Evolutionary conservation across 2,113 vertebrate species (phyloP), one percentile per base, ranked within the genome.

Genomic region (Muntiacus reevesi): DNA sequence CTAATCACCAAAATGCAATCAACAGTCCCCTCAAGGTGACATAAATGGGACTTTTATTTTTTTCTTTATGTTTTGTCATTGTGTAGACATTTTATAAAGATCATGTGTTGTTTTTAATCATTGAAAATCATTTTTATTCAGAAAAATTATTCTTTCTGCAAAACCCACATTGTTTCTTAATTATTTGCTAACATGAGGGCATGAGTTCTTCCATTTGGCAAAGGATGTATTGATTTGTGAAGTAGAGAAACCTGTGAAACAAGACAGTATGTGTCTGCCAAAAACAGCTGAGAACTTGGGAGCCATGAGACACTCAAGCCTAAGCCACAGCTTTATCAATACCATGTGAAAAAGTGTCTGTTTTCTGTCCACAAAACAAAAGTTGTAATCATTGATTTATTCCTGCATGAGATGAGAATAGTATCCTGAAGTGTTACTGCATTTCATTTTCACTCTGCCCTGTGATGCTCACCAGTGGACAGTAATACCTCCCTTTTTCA

Each of bases 71-170:
- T 64, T 52, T 71, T 3, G 3, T 59, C 47, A 17, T 59, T 92
- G 87, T 43, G 1, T 55, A 71, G 54, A 10, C 6, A 12, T 15
- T 15, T 84, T 94, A 14, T 55, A 60, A 19, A 62, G n/a, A 74
- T 82, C 8, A 4, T 0, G 3, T 17, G 52, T 43, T 64, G 91
- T 91, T 87, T 96, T 88, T 81, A 52, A 52, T 92, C 54, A 96
- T 14, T 82, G 55, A 88, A 96, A 85, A 47, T 78, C 11, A 27
- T 57, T 97, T 85, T 84, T 91, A 45, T n/a, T 97, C 36, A 88
- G n/a, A 88, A 89, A 78, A 89, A 54, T 21, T 14, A 45, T 85
- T 82, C 30, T 81, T 12, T 96, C 90, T 91, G 36, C 57, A 85
- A 87, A 93, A 85, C 13, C 15, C 21, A 43, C 25, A 79, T 30